Base-by-base conservation (phyloP, 2,888 invertebrate genomes). In the Hypolimnas misippus region DNA sequence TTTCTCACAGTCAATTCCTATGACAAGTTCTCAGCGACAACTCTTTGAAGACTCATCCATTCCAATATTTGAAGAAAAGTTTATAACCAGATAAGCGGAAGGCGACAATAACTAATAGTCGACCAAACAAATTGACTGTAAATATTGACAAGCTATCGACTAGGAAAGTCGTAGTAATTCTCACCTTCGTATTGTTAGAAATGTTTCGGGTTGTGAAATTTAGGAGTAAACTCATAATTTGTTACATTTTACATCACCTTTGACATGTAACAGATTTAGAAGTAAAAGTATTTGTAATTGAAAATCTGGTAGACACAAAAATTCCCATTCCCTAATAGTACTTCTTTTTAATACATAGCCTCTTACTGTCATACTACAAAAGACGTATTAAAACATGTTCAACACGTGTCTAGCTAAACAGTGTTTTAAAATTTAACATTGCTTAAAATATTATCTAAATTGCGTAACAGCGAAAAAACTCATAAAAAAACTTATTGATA, bases 61-160 rank as follows among this genome's bases (percentile, higher is more conserved):
- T 29, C 17, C 17, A 51, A 51, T 35, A 59, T 51, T 29, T 51
- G 50, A 55, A 29, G 31, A 54, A 17, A 40, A 49, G 38, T 54
- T 50, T 49, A 49, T 29, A 38, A 6, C 19, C 19, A 56, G 66
- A 63, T 71, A 67, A 69, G 66, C 58, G 61, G 19, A 40, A 64
- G 66, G 64, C 62, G 68, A 69, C 65, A 66, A 67, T 60, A 63
- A 60, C 66, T 72, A 72, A 70, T 70, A 63, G 69, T 14, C 52
- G 31, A 49, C 49, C 67, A 72, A 68, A 70, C 60, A 67, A 19
- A 60, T 60, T 40, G 58, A 54, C 31, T 31, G 70, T 72, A 66
- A 76, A 79, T 83, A 79, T 85, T 84, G 76, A 81, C 82, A 68
- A 67, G 67, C 71, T 69, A 79, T 76, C 73, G 71, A 73, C 74